Conservation (phyloP, 2,113 vertebrate species). For the Aldabrachelys gigantea region DNA sequence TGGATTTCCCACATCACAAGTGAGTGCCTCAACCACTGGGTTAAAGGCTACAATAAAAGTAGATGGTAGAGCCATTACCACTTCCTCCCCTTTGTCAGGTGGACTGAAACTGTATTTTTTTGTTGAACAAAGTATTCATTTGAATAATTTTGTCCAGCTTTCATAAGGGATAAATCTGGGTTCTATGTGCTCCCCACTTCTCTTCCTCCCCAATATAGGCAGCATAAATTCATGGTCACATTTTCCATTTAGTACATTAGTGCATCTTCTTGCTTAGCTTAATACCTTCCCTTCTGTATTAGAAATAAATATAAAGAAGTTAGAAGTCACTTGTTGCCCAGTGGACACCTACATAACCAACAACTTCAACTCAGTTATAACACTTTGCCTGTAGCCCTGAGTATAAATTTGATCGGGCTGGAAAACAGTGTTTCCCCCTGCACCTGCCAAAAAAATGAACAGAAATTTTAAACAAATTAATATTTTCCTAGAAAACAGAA, state of each 20-base stretch:
- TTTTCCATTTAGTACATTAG: neutral
- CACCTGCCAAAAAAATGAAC: neutral
- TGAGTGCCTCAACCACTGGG: no score
- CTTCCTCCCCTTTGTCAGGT: no score
- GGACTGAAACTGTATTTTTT: no score
- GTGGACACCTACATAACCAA: neutral
- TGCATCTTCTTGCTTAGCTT: neutral
- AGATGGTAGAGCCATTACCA: neutral
- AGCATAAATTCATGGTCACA: neutral
- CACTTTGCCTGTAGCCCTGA: rapidly evolving
- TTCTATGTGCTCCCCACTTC: neutral
- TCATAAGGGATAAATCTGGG: neutral
- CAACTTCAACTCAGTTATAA: neutral
- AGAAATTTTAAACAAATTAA: neutral
- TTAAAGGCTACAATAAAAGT: neutral
- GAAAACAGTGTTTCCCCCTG: neutral
- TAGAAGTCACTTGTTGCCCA: neutral
- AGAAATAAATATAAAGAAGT: neutral
- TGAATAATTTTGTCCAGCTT: neutral
- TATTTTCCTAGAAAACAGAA: neutral
- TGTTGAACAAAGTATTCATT: neutral
- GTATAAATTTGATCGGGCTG: neutral
- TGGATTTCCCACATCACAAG: no score
- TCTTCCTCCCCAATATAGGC: neutral
- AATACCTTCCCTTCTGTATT: neutral